Conservation (phyloP, 1,140 invertebrate species). For the Drosophila kohkoa region DNA sequence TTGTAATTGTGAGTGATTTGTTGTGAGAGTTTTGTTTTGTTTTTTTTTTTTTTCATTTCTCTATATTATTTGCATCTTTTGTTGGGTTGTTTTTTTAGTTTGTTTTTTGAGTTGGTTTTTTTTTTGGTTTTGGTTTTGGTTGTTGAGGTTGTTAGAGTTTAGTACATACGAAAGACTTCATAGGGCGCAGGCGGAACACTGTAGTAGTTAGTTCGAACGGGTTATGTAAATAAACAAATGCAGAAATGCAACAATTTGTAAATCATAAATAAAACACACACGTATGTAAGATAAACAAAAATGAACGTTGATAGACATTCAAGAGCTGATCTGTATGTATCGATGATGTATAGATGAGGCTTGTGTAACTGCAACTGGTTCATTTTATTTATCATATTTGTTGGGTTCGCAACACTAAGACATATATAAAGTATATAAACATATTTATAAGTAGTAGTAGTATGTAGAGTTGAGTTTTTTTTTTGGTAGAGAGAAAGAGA, state of each 20-base stretch:
- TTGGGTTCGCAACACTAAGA: conserved; percentile 56
- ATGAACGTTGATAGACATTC: conserved; percentile 77
- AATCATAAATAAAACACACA: conserved; percentile 83
- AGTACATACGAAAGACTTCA: conserved; percentile 85
- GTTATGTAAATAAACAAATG: conserved; percentile 83
- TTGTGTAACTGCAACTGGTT: conserved; percentile 74
- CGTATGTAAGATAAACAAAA: conserved; percentile 79
- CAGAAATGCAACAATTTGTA: conserved; percentile 82
- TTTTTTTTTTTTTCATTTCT: conserved; percentile 34
- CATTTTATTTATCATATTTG: conserved; percentile 60
- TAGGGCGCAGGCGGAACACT: conserved; percentile 84
- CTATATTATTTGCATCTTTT: conserved; percentile 36
- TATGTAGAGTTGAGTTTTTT: conserved; percentile 36
- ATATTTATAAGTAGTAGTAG: conserved; percentile 22
- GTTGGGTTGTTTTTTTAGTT: conserved; percentile 28
- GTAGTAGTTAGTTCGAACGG: conserved; percentile 70
- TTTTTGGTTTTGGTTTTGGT: conserved; percentile 33
- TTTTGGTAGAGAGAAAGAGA: conserved; percentile 71
- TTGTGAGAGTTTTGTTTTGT: conserved; percentile 35
- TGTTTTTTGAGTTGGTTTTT: conserved; percentile 46
- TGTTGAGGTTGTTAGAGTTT: conserved; percentile 54
- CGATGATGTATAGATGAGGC: conserved; percentile 72
- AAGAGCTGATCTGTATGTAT: conserved; percentile 77
- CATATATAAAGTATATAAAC: conserved; percentile 52
- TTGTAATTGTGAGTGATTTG: conserved; percentile 68